Evolutionary conservation across 2,113 vertebrate genomes (phyloP).

Genomic region (Oxygymnocypris stewartii): DNA sequence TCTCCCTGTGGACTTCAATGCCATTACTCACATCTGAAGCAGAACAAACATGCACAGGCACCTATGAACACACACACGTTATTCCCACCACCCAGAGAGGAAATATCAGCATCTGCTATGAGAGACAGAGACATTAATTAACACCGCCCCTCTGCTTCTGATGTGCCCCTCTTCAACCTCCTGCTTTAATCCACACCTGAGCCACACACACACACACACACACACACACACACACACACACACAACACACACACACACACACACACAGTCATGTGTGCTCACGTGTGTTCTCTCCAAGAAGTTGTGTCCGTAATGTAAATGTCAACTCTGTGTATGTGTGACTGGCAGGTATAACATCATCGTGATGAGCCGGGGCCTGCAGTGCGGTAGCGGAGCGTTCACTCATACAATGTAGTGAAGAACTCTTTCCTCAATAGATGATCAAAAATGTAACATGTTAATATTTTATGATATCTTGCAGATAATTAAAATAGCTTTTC

Average conservation of each 20-base stretch:
- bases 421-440: neutral
- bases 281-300: neutral
- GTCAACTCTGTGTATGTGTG: conserved; percentile 34
- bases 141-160: conserved; percentile 63
- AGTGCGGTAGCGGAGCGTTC: conserved; percentile 8
- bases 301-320: conserved; percentile 10
- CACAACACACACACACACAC: no score
- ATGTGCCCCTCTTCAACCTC: conserved; percentile 64
- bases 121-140: conserved; percentile 68
- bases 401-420: conserved; percentile 37
- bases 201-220: conserved; percentile 48
- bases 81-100: conserved; percentile 46
- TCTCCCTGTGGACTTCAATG: conserved; percentile 45
- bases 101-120: conserved; percentile 46
- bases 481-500: neutral
- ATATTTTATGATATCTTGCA: neutral
- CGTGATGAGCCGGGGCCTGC: conserved; percentile 37
- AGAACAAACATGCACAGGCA: conserved; percentile 35
- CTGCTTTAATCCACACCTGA: conserved; percentile 71
- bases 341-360: conserved; percentile 32
- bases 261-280: neutral
- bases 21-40: conserved; percentile 49
- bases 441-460: neutral
- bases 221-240: conserved; percentile 35
- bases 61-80: conserved; percentile 35